phyloP scores from a whole-genome alignment of 2,113 vertebrate species.

The Oenanthe melanoleuca region DNA sequence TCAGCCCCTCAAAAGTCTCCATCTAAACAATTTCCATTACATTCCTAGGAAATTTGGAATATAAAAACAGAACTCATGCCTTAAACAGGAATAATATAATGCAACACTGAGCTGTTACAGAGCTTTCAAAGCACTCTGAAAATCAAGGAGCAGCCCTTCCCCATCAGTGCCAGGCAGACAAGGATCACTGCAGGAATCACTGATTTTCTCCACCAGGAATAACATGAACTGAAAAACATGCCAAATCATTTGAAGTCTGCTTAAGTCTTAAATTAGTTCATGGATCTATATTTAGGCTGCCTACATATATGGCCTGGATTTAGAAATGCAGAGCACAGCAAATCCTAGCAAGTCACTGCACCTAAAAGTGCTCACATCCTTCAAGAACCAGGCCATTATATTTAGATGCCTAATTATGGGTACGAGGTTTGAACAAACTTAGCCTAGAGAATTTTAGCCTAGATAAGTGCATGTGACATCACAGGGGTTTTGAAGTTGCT shows the following conservation, averaged over 20 bases:
- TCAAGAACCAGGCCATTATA: slow-evolving; percentile 33
- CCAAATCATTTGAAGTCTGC: neutral
- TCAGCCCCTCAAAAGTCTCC: neutral
- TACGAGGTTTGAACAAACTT: neutral
- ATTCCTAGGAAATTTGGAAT: neutral
- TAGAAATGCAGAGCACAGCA: slow-evolving; percentile 43
- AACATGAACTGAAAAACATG: neutral
- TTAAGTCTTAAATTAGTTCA: slow-evolving; percentile 15
- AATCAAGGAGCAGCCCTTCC: neutral
- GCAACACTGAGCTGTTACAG: neutral
- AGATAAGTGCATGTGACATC: neutral
- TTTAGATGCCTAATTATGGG: slow-evolving; percentile 40
- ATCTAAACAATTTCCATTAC: neutral
- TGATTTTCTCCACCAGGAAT: neutral
- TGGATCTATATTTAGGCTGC: slow-evolving; percentile 42
- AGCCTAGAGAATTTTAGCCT: neutral
- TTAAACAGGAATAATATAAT: neutral
- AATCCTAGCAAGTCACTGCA: neutral
- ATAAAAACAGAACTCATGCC: neutral
- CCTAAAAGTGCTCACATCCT: neutral
- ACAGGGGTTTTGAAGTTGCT: neutral
- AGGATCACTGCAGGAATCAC: neutral
- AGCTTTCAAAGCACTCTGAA: neutral
- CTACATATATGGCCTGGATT: slow-evolving; percentile 53
- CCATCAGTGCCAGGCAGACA: neutral